Base-by-base conservation (phyloP, 2,888 invertebrate genomes). In the Sinopyrophorus schimmeli region DNA sequence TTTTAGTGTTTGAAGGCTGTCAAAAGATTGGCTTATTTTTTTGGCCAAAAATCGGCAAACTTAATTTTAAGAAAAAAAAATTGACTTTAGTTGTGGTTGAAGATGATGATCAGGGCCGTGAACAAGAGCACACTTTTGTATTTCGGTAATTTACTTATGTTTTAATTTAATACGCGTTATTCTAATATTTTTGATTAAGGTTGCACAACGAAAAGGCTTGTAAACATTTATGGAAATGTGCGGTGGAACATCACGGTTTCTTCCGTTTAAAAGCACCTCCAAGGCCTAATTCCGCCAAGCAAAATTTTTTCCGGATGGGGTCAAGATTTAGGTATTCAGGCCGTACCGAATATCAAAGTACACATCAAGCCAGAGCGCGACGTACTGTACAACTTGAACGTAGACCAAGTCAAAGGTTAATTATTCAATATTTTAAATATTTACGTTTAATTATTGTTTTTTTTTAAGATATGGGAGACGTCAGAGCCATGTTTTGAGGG, bases 171-270 rank as follows among this genome's bases (percentile, higher is more conserved):
- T 24, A 10, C 10, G 5, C 24, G 10, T 24, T 37, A 46, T 9
- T 16, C 26, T 49, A 48, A 61, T 24, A 9, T 24, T 24, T 24
- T 24, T n/a, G 5, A 24, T 24, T n/a, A 24, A 79, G 84, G 47
- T 77, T 98, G 59, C 88, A 91, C 61, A 98, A 96, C 71, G 94
- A 97, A 71, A 97, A 97, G 73, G 97, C 98, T 1, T 96, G 97
- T 72, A 99, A 99, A 74, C 99, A 99, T 76, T 78, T 99, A 57
- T 99, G 99, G 99, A 99, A 99, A 75, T 99, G 99, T 79, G 98
- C 98, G 15, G 92, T 99, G 1, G 99, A 99, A 74, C 96, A 99
- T 77, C 99, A 99, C 77, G 92, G 97, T 1, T 99, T 99, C 79
- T 99, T 98, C 82, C 84, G 99, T 55, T 79, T 99, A 41, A 84